A percentile compares a stretch with the other conserved stretches of the same genome.
phyloP scores from a whole-genome alignment of 2,797 vertebrate genomes.

The Vultur gryphus region DNA sequence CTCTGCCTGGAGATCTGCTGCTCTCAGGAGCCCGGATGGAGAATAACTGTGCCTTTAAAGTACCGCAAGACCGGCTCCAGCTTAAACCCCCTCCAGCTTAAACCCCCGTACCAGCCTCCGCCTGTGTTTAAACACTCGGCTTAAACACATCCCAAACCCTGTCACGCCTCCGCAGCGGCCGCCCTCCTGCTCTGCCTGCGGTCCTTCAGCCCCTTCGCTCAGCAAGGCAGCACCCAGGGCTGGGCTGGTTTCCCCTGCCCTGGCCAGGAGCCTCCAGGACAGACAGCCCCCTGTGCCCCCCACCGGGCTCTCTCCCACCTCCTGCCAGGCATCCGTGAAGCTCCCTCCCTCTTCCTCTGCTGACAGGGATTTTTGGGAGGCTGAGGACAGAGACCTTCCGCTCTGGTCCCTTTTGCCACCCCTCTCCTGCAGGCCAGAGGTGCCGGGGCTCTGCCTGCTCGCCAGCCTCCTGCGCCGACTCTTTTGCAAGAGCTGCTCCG shows the following conservation, averaged over 20 bases:
- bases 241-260: background rate
- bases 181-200: background rate
- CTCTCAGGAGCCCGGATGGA: background rate
- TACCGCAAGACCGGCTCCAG: background rate
- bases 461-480: background rate
- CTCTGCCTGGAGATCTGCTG: background rate
- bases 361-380: background rate
- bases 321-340: rapidly evolving
- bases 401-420: background rate
- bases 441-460: background rate
- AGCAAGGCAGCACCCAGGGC: no score
- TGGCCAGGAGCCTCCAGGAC: background rate
- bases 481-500: background rate
- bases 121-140: background rate
- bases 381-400: background rate
- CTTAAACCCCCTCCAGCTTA: background rate
- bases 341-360: background rate
- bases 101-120: background rate
- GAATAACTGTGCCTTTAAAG: background rate
- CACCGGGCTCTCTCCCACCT: rapidly evolving
- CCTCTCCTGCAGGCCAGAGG: background rate
- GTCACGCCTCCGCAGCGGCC: rapidly evolving
- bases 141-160: rapidly evolving
- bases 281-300: background rate
- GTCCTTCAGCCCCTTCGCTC: background rate